phyloP scores from a whole-genome alignment of 2,888 invertebrate genomes.

The Melieria omissa region DNA sequence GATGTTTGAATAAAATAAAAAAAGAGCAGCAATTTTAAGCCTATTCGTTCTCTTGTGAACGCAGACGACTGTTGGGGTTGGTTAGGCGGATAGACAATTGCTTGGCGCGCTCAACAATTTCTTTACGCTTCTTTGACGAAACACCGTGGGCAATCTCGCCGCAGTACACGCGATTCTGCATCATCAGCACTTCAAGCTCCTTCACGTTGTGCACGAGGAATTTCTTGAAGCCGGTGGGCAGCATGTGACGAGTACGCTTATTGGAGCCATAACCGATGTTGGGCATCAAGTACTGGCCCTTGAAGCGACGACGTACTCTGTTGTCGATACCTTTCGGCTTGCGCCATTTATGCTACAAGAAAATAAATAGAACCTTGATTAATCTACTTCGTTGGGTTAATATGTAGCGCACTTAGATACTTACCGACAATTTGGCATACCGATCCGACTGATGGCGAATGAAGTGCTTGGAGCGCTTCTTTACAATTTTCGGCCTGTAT shows the following conservation, averaged over 20 bases:
- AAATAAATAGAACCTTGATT: conserved; percentile 35
- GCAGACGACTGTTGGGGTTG: conserved; percentile 94
- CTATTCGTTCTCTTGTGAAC: conserved; percentile 99
- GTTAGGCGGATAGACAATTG: conserved; percentile 95
- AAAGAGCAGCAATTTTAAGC: conserved; percentile 56
- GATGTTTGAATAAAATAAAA: conserved; percentile 49
- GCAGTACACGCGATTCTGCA: conserved; percentile 98
- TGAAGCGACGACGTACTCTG: conserved; percentile 98
- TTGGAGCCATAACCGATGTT: conserved; percentile 99
- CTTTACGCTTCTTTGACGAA: conserved; percentile 96
- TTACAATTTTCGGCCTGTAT: conserved; percentile 89
- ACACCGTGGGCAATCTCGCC: conserved; percentile 98
- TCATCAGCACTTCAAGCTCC: conserved; percentile 97
- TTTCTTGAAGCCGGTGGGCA: conserved; percentile 97
- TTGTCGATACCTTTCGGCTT: conserved; percentile 99
- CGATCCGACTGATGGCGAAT: conserved; percentile 98
- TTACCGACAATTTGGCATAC: conserved; percentile 93
- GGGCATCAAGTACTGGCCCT: conserved; percentile 99
- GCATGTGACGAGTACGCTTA: conserved; percentile 94
- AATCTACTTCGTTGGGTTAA: conserved; percentile 2
- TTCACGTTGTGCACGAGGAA: conserved; percentile 90
- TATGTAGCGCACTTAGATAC: conserved; percentile 45
- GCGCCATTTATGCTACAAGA: conserved; percentile 90
- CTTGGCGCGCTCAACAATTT: conserved; percentile 95
- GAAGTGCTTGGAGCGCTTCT: conserved; percentile 98